Conservation (phyloP, 2,113 vertebrate genomes). For the Petroica traversi region DNA sequence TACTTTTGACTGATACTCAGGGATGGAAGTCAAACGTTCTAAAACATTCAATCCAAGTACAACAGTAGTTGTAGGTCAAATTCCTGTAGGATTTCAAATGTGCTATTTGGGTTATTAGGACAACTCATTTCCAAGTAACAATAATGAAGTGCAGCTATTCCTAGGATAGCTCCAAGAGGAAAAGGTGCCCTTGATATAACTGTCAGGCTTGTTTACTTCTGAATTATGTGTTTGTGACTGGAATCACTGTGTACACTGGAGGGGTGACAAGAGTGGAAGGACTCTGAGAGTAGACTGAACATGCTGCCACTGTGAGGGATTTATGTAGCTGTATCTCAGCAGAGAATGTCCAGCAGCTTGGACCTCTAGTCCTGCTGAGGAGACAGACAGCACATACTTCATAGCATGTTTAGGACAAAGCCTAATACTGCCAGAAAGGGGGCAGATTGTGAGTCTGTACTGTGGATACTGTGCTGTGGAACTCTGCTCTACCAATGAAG, state of each 20-base stretch:
- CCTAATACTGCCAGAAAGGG: background rate
- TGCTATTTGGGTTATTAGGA: conserved; percentile 2
- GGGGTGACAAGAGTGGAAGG: background rate
- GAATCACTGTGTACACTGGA: background rate
- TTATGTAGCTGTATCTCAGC: background rate
- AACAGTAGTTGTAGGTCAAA: background rate
- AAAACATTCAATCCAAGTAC: background rate
- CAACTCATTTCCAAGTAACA: background rate
- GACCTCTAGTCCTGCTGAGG: background rate
- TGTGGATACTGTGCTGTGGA: background rate
- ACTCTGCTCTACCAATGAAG: background rate
- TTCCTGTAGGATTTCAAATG: conserved; percentile 23
- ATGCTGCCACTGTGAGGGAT: background rate
- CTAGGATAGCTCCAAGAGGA: background rate
- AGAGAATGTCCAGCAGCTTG: background rate
- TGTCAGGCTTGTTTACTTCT: background rate
- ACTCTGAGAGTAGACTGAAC: background rate
- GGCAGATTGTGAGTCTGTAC: background rate
- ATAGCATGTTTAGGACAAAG: accelerated
- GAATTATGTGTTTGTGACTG: background rate
- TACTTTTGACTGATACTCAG: background rate
- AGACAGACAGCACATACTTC: background rate
- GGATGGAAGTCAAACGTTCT: background rate
- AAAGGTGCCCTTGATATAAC: background rate
- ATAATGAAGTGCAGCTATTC: background rate